Conservation (phyloP, 2,797 vertebrate species). For the Anguilla marmorata region DNA sequence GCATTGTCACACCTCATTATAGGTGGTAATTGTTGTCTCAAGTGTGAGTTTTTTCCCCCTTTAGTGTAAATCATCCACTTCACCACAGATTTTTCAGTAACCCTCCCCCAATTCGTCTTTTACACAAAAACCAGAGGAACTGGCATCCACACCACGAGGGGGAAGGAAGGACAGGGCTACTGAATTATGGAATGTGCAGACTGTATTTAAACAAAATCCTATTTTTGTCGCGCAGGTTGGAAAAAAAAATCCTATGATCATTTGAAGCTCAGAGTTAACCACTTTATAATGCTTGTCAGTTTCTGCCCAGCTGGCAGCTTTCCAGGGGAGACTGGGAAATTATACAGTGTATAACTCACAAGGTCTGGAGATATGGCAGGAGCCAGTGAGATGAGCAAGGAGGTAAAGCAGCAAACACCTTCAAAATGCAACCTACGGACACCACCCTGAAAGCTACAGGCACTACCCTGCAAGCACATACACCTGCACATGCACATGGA, state of each 20-base stretch:
- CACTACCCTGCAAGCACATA: neutral
- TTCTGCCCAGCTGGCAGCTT: conserved; percentile 21
- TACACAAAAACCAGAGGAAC: no score
- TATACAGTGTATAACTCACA: neutral
- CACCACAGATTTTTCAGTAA: neutral
- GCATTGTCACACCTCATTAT: neutral
- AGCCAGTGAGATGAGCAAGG: neutral
- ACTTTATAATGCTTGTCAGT: conserved; percentile 6
- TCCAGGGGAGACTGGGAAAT: neutral
- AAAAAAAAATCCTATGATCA: neutral
- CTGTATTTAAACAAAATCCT: neutral
- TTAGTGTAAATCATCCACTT: neutral
- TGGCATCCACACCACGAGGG: no score
- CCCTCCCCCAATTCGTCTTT: no score
- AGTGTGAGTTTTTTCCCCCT: neutral
- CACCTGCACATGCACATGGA: neutral
- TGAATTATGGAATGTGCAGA: neutral
- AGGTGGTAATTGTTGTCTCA: neutral
- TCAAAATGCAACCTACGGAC: neutral
- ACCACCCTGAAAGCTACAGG: no score
- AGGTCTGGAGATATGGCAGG: neutral
- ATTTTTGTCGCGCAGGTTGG: neutral
- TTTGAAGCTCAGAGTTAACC: neutral
- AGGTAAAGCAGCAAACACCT: neutral
- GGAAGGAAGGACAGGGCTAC: no score